phyloP scores from a whole-genome alignment of 1,140 invertebrate species.

The Euschistus heros region DNA sequence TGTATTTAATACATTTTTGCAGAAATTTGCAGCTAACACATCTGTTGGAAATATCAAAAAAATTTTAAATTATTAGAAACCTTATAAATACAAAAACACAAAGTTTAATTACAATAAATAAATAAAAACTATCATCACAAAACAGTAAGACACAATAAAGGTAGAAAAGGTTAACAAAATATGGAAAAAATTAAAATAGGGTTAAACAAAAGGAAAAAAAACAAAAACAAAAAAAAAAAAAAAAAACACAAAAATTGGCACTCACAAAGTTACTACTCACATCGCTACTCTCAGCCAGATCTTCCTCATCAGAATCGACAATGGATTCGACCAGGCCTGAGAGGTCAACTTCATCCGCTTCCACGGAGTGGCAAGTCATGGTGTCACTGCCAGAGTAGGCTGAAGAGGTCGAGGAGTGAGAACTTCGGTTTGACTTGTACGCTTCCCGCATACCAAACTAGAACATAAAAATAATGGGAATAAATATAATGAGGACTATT shows the following conservation, averaged over 20 bases:
- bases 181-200: too few species aligned
- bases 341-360: slow-evolving; percentile 81
- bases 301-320: slow-evolving; percentile 91
- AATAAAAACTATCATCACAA: too few species aligned
- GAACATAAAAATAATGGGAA: slow-evolving; percentile 20
- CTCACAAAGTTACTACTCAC: slow-evolving; percentile 38
- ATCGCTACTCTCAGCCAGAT: slow-evolving; percentile 84
- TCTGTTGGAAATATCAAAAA: too few species aligned
- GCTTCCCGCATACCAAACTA: slow-evolving; percentile 36
- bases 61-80: too few species aligned
- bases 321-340: slow-evolving; percentile 87
- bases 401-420: slow-evolving; percentile 84
- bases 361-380: slow-evolving; percentile 76
- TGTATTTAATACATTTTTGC: too few species aligned
- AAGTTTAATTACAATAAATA: too few species aligned
- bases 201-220: too few species aligned
- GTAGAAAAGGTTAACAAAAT: too few species aligned
- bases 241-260: background rate
- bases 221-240: background rate
- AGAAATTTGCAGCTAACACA: too few species aligned
- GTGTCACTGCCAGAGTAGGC: slow-evolving; percentile 92
- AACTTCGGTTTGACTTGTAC: slow-evolving; percentile 72
- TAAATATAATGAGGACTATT: too few species aligned
- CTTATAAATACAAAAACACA: too few species aligned
- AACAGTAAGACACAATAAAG: too few species aligned